phyloP scores from a whole-genome alignment of 2,888 invertebrate genomes.

The Fragum fragum region DNA sequence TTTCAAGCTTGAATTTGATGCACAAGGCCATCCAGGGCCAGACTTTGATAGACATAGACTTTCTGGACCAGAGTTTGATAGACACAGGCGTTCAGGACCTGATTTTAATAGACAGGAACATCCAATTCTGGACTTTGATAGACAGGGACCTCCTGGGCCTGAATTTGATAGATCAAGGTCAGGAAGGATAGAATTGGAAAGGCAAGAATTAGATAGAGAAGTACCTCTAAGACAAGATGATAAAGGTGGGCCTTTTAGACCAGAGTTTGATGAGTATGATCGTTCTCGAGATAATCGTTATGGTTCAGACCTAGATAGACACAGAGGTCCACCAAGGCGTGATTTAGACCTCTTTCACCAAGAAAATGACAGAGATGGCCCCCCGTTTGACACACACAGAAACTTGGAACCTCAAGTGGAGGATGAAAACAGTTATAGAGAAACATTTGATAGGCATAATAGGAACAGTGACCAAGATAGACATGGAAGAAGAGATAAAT shows the following conservation, averaged over 20 bases:
- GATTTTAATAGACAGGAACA: slow-evolving; percentile 5
- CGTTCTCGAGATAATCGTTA: neutral
- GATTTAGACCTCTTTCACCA: slow-evolving; percentile 3
- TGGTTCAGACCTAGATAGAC: slow-evolving; percentile 3
- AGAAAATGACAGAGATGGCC: slow-evolving; percentile 24
- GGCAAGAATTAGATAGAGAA: slow-evolving; percentile 22
- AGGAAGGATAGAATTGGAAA: neutral
- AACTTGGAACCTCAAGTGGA: neutral
- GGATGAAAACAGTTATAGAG: neutral
- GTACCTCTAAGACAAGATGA: neutral
- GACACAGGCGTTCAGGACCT: neutral
- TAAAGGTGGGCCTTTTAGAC: neutral
- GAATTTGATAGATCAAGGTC: neutral
- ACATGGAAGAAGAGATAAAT: neutral
- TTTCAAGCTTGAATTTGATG: neutral
- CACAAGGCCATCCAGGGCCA: neutral
- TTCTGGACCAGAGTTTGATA: slow-evolving; percentile 11
- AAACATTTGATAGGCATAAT: neutral
- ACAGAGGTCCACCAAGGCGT: slow-evolving; percentile 5
- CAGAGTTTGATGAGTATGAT: neutral
- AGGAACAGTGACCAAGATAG: slow-evolving; percentile 2
- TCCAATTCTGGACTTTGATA: neutral
- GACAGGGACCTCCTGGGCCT: slow-evolving; percentile 10
- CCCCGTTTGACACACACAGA: slow-evolving; percentile 11
- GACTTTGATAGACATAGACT: slow-evolving; percentile 24